Percentiles rank a stretch among this genome's conserved stretches.
Conservation (phyloP, 92 coral and sea anemone genomes). For the Epizoanthus scotinus region DNA sequence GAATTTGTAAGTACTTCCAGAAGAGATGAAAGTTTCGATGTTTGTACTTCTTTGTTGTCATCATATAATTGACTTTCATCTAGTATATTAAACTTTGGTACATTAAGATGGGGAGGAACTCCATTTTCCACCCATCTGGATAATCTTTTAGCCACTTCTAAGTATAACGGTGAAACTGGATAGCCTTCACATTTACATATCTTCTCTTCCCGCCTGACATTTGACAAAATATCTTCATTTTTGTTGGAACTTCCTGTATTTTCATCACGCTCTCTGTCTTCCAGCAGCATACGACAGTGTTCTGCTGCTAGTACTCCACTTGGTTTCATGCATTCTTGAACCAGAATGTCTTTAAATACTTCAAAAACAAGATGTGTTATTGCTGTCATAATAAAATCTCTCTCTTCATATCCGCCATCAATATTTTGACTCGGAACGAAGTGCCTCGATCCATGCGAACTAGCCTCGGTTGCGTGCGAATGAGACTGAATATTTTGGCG, state of each 20-base stretch:
- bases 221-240: not conserved
- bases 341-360: constrained; percentile 6
- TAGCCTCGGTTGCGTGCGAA: too few species aligned
- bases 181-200: constrained; percentile 28
- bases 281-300: constrained; percentile 21
- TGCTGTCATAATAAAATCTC: not conserved
- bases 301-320: constrained; percentile 28
- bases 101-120: constrained; percentile 32
- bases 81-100: constrained; percentile 51
- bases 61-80: constrained; percentile 41
- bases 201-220: too few species aligned
- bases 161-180: constrained; percentile 66
- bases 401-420: too few species aligned
- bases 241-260: not conserved
- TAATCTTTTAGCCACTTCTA: constrained; percentile 61
- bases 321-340: not conserved
- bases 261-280: not conserved
- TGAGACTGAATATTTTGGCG: too few species aligned
- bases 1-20: constrained; percentile 43
- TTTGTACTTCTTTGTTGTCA: constrained; percentile 3
- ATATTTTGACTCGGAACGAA: too few species aligned
- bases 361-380: not conserved
- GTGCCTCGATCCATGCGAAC: too few species aligned
- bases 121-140: constrained; percentile 62
- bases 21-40: constrained; percentile 31